Conservation (phyloP, 2,888 invertebrate species). For the Pilophorus perplexus region DNA sequence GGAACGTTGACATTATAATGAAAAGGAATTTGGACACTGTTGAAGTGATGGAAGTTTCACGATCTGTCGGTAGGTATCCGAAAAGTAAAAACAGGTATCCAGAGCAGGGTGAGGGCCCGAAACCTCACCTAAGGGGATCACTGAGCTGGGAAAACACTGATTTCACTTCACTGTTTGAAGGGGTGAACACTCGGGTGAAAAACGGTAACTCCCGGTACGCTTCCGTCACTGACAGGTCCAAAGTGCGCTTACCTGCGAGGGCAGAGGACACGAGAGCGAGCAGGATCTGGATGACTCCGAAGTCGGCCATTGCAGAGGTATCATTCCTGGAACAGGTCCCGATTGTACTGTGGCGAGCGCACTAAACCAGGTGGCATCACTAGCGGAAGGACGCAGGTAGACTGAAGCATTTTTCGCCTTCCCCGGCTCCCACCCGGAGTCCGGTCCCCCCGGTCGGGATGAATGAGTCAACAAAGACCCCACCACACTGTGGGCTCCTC, state of each 20-base stretch:
- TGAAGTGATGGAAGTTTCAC: too few relatives aligned
- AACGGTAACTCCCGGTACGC: too few relatives aligned
- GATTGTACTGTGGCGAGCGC: not conserved
- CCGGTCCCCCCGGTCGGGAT: not conserved
- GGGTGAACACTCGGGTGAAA: too few relatives aligned
- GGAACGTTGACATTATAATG: too few relatives aligned
- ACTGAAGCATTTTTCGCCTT: constrained; percentile 19
- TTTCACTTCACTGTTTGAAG: too few relatives aligned
- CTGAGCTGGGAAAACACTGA: too few relatives aligned
- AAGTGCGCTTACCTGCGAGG: constrained; percentile 30
- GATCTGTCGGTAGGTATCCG: too few relatives aligned
- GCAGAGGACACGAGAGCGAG: constrained; percentile 19
- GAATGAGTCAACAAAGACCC: constrained; percentile 19
- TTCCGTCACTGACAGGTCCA: too few relatives aligned
- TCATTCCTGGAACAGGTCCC: constrained; percentile 36
- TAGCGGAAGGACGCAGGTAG: constrained; percentile 27
- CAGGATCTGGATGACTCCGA: constrained; percentile 27
- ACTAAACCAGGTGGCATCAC: constrained; percentile 27
- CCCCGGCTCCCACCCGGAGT: constrained; percentile 17
- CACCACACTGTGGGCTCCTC: not conserved
- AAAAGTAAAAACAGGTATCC: too few relatives aligned
- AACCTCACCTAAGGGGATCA: too few relatives aligned
- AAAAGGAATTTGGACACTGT: too few relatives aligned
- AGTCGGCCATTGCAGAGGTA: constrained; percentile 31
- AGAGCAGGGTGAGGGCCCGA: too few relatives aligned